These are phyloP conservation scores for Pangasius djambal DNA, from an alignment of 2,797 vertebrate species.

Conservation along the genomic window DNA sequence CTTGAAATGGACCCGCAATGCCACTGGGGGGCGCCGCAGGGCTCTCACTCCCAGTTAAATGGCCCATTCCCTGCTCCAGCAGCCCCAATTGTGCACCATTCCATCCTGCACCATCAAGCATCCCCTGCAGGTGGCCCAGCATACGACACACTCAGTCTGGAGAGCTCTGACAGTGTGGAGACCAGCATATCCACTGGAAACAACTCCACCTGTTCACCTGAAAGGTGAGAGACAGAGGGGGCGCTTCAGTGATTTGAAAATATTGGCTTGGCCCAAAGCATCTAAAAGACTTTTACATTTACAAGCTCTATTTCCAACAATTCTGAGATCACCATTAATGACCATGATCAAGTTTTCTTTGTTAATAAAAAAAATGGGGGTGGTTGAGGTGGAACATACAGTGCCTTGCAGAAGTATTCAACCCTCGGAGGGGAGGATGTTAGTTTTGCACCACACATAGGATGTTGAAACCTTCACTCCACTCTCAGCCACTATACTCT, in stretches of 20 bases:
- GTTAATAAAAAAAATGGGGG: not conserved
- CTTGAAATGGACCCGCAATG: slow-evolving; percentile 71
- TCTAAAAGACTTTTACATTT: not conserved
- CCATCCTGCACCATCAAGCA: slow-evolving; percentile 89
- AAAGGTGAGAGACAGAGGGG: slow-evolving; percentile 69
- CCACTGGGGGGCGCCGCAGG: slow-evolving; percentile 85
- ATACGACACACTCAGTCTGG: slow-evolving; percentile 94
- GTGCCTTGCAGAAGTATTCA: not conserved
- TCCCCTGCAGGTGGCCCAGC: slow-evolving; percentile 77
- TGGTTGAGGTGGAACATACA: not conserved
- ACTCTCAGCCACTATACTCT: not conserved
- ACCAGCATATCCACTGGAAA: slow-evolving; percentile 92
- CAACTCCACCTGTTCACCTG: slow-evolving; percentile 87
- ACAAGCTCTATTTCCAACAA: not conserved
- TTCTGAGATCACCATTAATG: not conserved
- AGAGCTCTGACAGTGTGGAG: slow-evolving; percentile 97
- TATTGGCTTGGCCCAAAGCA: not conserved
- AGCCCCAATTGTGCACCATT: slow-evolving; percentile 83
- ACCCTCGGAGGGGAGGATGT: not conserved
- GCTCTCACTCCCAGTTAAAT: slow-evolving; percentile 66
- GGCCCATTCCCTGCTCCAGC: slow-evolving; percentile 59
- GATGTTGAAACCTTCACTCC: not conserved
- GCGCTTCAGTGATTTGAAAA: not conserved
- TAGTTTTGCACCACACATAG: not conserved
- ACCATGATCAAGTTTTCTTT: not conserved